phyloP scores from a whole-genome alignment of 2,888 invertebrate genomes.

The Cynaeus angustus region DNA sequence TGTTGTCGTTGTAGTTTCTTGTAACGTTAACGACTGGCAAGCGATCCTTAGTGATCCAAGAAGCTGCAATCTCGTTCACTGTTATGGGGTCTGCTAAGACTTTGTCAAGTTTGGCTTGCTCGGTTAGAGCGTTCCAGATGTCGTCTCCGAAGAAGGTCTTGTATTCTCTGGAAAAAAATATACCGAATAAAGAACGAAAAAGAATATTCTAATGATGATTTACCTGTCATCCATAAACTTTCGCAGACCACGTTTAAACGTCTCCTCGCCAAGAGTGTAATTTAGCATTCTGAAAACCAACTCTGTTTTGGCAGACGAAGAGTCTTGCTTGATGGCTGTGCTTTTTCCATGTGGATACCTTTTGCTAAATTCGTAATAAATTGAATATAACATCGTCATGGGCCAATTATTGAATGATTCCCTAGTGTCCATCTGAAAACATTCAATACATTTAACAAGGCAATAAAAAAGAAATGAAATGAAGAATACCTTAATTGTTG shows the following conservation, averaged over 20 bases:
- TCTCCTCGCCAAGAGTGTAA: conserved; percentile 84
- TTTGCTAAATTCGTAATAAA: conserved; percentile 88
- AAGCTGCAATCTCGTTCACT: conserved; percentile 82
- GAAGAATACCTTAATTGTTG: conserved; percentile 78
- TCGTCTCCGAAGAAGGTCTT: conserved; percentile 86
- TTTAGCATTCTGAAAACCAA: conserved; percentile 92
- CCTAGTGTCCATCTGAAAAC: conserved; percentile 78
- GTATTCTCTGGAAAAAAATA: conserved; percentile 74
- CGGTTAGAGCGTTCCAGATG: conserved; percentile 84
- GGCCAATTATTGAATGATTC: conserved; percentile 88
- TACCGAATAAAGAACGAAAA: neutral
- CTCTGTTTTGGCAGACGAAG: conserved; percentile 83
- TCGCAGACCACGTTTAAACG: conserved; percentile 83
- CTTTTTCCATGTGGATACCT: conserved; percentile 85
- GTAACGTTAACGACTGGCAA: conserved; percentile 83
- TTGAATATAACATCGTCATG: conserved; percentile 84
- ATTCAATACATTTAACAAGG: neutral
- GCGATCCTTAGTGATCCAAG: conserved; percentile 89
- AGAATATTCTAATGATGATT: neutral
- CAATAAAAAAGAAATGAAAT: no score
- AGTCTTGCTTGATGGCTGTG: conserved; percentile 84
- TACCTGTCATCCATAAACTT: conserved; percentile 80
- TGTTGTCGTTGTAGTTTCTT: conserved; percentile 79
- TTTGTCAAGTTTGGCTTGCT: conserved; percentile 77
- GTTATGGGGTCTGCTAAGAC: conserved; percentile 75